Evolutionary conservation across 2,888 invertebrate genomes (phyloP).

Genomic region (Idaea dimidiata): DNA sequence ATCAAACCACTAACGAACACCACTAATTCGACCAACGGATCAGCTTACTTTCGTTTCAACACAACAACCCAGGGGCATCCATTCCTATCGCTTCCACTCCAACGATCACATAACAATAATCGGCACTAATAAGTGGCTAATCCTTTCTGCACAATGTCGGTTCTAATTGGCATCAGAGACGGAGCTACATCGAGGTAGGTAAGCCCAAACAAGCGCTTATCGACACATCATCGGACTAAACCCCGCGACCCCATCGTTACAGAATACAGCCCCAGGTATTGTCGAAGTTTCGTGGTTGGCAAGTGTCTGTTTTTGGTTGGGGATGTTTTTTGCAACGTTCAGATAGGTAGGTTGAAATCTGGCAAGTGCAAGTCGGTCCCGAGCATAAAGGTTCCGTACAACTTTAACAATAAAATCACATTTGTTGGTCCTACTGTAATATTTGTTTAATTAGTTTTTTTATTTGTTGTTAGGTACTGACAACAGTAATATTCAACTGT

Average conservation of each 20-base stretch:
- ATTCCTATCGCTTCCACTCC: slow-evolving; percentile 47
- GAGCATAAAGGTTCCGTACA: too few relatives aligned
- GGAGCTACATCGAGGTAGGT: slow-evolving; percentile 42
- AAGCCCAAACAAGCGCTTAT: slow-evolving; percentile 73
- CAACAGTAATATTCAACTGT: too few relatives aligned
- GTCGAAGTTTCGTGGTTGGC: slow-evolving; percentile 28
- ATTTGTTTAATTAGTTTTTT: too few relatives aligned
- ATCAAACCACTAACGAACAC: slow-evolving; percentile 13
- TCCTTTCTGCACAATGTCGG: slow-evolving; percentile 70
- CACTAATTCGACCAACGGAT: slow-evolving; percentile 22
- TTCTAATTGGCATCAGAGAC: slow-evolving; percentile 76
- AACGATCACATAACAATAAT: slow-evolving; percentile 70
- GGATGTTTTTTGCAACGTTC: slow-evolving; percentile 8
- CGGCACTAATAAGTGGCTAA: slow-evolving; percentile 74
- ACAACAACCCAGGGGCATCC: slow-evolving; percentile 28
- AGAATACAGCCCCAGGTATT: slow-evolving; percentile 66
- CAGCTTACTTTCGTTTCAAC: slow-evolving; percentile 25
- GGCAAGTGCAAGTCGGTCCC: too few relatives aligned
- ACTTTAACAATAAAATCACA: too few relatives aligned
- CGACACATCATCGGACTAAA: slow-evolving; percentile 61
- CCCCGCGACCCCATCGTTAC: slow-evolving; percentile 37
- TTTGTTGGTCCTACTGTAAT: too few relatives aligned
- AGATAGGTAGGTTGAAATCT: too few relatives aligned
- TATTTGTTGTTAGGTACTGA: too few relatives aligned
- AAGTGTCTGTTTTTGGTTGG: slow-evolving; percentile 18